Evolutionary conservation across 2,888 invertebrate species (phyloP).

Genomic region (Mesorhabditis belari): DNA sequence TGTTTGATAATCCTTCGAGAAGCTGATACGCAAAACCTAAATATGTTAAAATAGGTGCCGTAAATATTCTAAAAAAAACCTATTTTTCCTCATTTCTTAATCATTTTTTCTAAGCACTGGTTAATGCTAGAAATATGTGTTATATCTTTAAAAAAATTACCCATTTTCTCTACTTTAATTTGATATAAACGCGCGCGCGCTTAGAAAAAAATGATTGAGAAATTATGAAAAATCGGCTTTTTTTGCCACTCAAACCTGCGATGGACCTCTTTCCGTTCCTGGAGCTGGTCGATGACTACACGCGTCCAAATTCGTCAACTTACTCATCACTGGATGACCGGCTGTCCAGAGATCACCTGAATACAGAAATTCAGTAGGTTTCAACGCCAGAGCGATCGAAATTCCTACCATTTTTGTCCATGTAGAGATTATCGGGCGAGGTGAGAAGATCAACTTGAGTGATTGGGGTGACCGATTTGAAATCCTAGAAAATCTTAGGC

Average conservation of each 20-base stretch:
- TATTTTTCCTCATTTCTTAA: no score
- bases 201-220: no score
- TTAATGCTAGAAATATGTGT: no score
- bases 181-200: no score
- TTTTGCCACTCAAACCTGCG: background rate
- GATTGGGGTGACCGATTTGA: constrained; percentile 9
- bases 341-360: background rate
- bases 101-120: no score
- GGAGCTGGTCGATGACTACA: background rate
- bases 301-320: background rate
- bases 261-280: background rate
- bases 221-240: no score
- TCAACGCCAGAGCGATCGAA: no score
- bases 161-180: no score
- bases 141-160: no score
- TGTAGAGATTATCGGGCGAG: constrained; percentile 22
- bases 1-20: background rate
- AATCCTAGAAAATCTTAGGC: constrained; percentile 1
- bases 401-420: constrained; percentile 14
- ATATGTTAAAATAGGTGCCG: no score
- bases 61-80: no score
- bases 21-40: background rate
- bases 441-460: constrained; percentile 12
- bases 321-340: background rate
- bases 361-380: background rate